Evolutionary conservation across 2,888 invertebrate species (phyloP).

Genomic region (Gandaritis pyraliata): DNA sequence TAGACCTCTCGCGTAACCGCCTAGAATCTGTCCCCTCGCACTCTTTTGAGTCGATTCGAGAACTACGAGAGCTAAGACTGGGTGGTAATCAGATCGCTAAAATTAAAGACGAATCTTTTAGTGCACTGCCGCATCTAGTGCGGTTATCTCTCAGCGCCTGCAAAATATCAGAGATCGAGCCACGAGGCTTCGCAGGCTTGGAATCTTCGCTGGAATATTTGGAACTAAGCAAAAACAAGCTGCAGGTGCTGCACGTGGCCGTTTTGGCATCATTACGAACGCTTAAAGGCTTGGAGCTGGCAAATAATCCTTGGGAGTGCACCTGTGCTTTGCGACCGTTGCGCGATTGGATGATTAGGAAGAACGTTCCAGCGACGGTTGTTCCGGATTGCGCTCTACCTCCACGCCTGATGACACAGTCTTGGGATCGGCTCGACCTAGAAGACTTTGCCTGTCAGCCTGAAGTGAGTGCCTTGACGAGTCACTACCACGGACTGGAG

Average conservation of each 20-base stretch:
- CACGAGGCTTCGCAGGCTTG: conserved; percentile 89
- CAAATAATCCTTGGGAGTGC: conserved; percentile 93
- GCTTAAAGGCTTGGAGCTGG: conserved; percentile 89
- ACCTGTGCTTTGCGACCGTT: conserved; percentile 90
- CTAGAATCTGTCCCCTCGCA: conserved; percentile 88
- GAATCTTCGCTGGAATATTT: conserved; percentile 90
- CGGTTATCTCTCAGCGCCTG: conserved; percentile 90
- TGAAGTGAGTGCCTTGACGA: conserved; percentile 85
- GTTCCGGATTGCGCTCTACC: conserved; percentile 89
- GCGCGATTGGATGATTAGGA: conserved; percentile 90
- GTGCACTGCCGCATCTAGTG: conserved; percentile 87
- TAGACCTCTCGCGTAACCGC: conserved; percentile 91
- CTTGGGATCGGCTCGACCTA: conserved; percentile 90
- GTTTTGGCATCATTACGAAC: conserved; percentile 88
- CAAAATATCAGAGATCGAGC: conserved; percentile 87
- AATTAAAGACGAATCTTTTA: conserved; percentile 88
- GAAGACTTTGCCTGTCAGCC: conserved; percentile 93
- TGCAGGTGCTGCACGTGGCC: conserved; percentile 87
- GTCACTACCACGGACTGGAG: conserved; percentile 86
- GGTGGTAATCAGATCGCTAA: conserved; percentile 90
- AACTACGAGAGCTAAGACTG: conserved; percentile 89
- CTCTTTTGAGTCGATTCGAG: conserved; percentile 88
- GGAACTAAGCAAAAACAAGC: conserved; percentile 89
- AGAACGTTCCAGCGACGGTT: conserved; percentile 89
- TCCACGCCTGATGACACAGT: conserved; percentile 84